These are phyloP conservation scores for Graptemys geographica DNA, from an alignment of 2,797 vertebrate species.

Conservation along the genomic window DNA sequence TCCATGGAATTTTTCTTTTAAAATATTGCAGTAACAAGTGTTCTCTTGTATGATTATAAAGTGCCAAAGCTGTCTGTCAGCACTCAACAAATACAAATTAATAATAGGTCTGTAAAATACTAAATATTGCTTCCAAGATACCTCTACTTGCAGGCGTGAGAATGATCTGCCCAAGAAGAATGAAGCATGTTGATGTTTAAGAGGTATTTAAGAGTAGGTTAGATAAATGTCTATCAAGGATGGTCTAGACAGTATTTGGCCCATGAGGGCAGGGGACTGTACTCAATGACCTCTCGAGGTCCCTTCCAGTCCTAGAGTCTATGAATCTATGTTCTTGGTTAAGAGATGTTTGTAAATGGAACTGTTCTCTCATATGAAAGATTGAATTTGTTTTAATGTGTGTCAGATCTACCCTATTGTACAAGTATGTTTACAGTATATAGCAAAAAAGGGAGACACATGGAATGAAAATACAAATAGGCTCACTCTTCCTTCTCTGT, in stretches of 20 bases:
- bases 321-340: not conserved
- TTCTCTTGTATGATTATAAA: constrained; percentile 57
- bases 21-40: constrained; percentile 50
- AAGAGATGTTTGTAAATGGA: constrained; percentile 49
- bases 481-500: not conserved
- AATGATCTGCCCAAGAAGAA: constrained; percentile 46
- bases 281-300: too few species aligned
- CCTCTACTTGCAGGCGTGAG: constrained; percentile 30
- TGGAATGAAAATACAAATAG: not conserved
- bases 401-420: not conserved
- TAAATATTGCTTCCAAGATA: constrained; percentile 53
- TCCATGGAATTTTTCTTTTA: constrained; percentile 35
- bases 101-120: constrained; percentile 60
- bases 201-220: too few species aligned
- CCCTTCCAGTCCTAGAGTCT: too few species aligned
- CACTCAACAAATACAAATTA: constrained; percentile 66
- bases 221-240: too few species aligned
- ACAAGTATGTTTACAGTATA: not conserved
- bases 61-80: constrained; percentile 39
- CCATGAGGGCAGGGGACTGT: too few species aligned
- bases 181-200: not conserved
- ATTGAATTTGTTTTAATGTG: constrained; percentile 14
- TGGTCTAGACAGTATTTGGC: too few species aligned
- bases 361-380: constrained; percentile 45
- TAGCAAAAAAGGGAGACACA: not conserved